Evolutionary conservation across 2,888 invertebrate species (phyloP).

Genomic region (Timema cristinae): DNA sequence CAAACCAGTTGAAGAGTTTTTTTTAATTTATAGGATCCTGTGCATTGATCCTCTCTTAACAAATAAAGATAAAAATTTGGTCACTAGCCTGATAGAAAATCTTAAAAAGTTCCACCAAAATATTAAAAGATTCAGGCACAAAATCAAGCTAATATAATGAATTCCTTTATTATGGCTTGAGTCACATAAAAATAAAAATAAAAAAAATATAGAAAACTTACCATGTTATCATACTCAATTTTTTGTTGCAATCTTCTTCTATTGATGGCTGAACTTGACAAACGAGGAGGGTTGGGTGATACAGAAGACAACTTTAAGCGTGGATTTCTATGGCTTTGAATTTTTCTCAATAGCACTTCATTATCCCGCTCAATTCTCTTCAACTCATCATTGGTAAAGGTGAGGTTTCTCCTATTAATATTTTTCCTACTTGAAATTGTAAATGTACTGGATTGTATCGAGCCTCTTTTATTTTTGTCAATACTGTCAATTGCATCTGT

Average conservation of each 20-base stretch:
- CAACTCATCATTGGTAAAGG: conserved; percentile 46
- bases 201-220: conserved; percentile 36
- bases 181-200: background rate
- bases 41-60: too few species aligned
- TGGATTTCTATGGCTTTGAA: conserved; percentile 43
- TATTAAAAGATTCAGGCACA: too few species aligned
- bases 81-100: too few species aligned
- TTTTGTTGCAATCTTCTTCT: conserved; percentile 47
- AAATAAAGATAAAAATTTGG: too few species aligned
- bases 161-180: too few species aligned
- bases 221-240: conserved; percentile 52
- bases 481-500: conserved; percentile 23
- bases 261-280: conserved; percentile 48
- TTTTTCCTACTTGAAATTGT: conserved; percentile 26
- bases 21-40: too few species aligned
- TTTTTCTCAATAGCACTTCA: conserved; percentile 45
- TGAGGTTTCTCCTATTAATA: conserved; percentile 42
- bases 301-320: conserved; percentile 28
- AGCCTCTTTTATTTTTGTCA: conserved; percentile 16
- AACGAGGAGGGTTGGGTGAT: conserved; percentile 31
- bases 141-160: too few species aligned
- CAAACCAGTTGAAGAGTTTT: too few species aligned
- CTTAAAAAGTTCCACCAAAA: too few species aligned
- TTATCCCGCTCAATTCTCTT: conserved; percentile 47
- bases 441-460: conserved; percentile 10